Evolutionary conservation across 2,888 invertebrate genomes (phyloP), one percentile per base, ranked within the genome.

Genomic region (Drosophila villosipedis): DNA sequence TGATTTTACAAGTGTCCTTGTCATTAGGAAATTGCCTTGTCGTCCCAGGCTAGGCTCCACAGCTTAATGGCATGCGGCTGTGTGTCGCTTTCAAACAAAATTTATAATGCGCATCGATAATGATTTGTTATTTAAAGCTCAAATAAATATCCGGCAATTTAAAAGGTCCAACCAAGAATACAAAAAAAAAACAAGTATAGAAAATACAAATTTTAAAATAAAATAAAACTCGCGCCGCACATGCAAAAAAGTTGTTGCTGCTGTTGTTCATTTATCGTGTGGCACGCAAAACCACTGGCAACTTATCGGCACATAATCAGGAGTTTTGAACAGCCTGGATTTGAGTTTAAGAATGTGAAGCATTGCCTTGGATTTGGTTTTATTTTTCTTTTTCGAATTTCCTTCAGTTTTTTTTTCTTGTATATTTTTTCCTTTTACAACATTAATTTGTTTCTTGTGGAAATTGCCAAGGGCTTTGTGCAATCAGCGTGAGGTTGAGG

Each of bases 1-100:
- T 78, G 84, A 88, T 85, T 89, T 88, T 82, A 82, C 87, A 84
- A 87, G 87, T 89, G 88, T 89, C 82, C 74, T 73, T 84, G 83
- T 83, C 89, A 87, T 84, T 83, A 87, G 84, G 81, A 87, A 78
- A 84, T 89, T 84, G 81, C 77, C 89, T 72, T 33, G 61, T 57
- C 16, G 54, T 63, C 62, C 61, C 14, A 14, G 55, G 16, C 28
- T 6, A n/a, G 47, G 35, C 28, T 41, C 35, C 16, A 9, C 52
- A 41, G 60, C 59, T 41, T 57, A 71, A 63, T 57, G 39, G 66
- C 78, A 61, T 67, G 61, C 50, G 74, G 81, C 66, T 58, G 52
- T 54, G 52, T 49, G 28, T 50, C 22, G 55, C 39, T 39, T 60
- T 62, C 43, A 49, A 62, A 25, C 41, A 37, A 76, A 79, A 87